Evolutionary conservation across 2,797 vertebrate genomes (phyloP), one percentile per base, ranked within the genome.

Genomic region (Odontamblyopus lacepedii): DNA sequence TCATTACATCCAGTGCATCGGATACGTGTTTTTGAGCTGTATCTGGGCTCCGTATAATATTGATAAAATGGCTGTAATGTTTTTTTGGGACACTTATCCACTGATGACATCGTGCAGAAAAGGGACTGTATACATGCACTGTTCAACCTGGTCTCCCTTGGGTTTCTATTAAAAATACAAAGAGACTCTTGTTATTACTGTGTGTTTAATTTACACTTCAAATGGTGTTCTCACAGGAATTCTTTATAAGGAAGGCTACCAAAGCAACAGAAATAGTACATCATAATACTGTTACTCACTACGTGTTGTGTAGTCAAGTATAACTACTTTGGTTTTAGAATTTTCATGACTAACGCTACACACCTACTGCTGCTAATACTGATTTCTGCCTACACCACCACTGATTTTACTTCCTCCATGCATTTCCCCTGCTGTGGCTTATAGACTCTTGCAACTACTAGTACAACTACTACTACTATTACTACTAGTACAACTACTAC

Each of bases 101-200:
- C 74, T 87, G 56, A 63, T 76, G 85, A 71, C n/a, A 30, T 83
- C 78, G 78, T 91, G 75, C 81, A 82, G 65, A 78, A 69, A 44
- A 75, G 67, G 82, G 75, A 84, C 74, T 80, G 82, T 91, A 89
- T 80, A 80, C 71, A 86, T 83, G 63, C 68, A 26, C 80, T 90
- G 82, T 90, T 90, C 70, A 76, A 82, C 86, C 83, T 79, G 69
- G 92, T 87, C 90, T 89, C 75, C 75, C 80, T 26, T 56, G 72
- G 74, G 90, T 94, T 94, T 90, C 75, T 92, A 94, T 93, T 93
- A 94, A 94, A 94, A 87, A 67, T 76, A 79, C 56, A 74, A 78
- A 69, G 72, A 75, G 77, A 69, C 38, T 81, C 5, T 80, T 13
- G 41, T 81, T 83, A 67, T 69, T 88, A 19, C 73, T 84, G 82